Base-by-base conservation (phyloP, 2,113 vertebrate species). In the Petroica traversi region DNA sequence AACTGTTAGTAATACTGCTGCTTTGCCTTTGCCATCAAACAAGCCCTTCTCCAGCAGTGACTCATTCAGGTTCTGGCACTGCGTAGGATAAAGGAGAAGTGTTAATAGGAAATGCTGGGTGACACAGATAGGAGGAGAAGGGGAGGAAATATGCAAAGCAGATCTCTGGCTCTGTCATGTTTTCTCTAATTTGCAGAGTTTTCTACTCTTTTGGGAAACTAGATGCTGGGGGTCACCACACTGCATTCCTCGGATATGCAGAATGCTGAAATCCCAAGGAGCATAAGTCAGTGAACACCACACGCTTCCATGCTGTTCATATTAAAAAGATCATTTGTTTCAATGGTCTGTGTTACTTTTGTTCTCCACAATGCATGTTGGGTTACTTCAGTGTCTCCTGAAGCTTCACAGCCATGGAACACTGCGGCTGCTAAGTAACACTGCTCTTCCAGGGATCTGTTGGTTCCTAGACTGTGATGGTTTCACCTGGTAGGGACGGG, bases 31-130 rank as follows among this genome's bases (percentile, higher is more conserved):
- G 85, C 78, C 51, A 82, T 94, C 91, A 82, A 94, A 59, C 46
- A 88, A 96, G 54, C 68, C 46, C 88, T 78, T 82, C 89, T 94
- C 80, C 61, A 92, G 55, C 87, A 90, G 28, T 91, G 93, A 96
- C 87, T 93, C 92, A 95, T 58, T 66, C 81, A 78, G 75, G 75
- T 85, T 94, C 89, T 96, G 94, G 88, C 78, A 90, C 57, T 6
- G 5, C 20, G 38, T 82, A 75, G 55, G 49, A 71, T 79, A 81
- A 79, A 28, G 43, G 45, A 94, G 88, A 94, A 85, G 49, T 17
- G 3, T 71, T 87, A 91, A 67, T 61, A 79, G 85, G 89, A 96
- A 89, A 85, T 0, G 4, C 57, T 94, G 74, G 59, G 73, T 85
- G 88, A 89, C 72, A 83, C 2, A 93, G 64, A 94, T 51, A 62